Evolutionary conservation across 35 echinoderm and acorn worm genomes (phyloP).

Genomic region (Amphiura filiformis): DNA sequence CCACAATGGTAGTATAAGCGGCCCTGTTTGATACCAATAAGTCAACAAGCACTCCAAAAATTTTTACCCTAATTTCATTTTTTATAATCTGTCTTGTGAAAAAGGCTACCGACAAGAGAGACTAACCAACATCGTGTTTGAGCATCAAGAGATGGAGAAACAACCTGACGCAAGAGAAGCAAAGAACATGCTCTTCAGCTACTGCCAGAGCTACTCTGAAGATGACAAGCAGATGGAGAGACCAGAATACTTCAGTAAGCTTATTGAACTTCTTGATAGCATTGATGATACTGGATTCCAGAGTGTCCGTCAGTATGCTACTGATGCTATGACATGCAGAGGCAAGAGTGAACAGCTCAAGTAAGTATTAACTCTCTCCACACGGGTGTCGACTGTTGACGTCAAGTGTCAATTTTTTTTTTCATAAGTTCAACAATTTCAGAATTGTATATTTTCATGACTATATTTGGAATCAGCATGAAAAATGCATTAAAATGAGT

Average conservation of each 20-base stretch:
- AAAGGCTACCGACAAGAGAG: conserved; percentile 28
- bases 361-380: too few relatives aligned
- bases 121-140: conserved; percentile 57
- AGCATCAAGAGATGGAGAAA: conserved; percentile 18
- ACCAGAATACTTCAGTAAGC: conserved; percentile 44
- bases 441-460: too few relatives aligned
- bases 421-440: too few relatives aligned
- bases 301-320: background rate
- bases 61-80: too few relatives aligned
- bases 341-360: background rate
- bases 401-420: too few relatives aligned
- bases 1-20: too few relatives aligned
- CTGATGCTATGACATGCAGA: background rate
- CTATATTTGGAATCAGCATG: too few relatives aligned
- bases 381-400: too few relatives aligned
- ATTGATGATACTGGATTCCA: background rate
- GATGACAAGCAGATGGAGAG: conserved; percentile 31
- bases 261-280: conserved; percentile 5
- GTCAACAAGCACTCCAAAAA: too few relatives aligned
- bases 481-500: too few relatives aligned
- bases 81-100: too few relatives aligned
- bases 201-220: conserved; percentile 16
- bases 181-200: conserved; percentile 10
- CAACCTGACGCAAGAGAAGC: background rate
- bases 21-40: too few relatives aligned